Evolutionary conservation across 1,140 invertebrate species (phyloP).

Genomic region (Zaprionus ghesquierei): DNA sequence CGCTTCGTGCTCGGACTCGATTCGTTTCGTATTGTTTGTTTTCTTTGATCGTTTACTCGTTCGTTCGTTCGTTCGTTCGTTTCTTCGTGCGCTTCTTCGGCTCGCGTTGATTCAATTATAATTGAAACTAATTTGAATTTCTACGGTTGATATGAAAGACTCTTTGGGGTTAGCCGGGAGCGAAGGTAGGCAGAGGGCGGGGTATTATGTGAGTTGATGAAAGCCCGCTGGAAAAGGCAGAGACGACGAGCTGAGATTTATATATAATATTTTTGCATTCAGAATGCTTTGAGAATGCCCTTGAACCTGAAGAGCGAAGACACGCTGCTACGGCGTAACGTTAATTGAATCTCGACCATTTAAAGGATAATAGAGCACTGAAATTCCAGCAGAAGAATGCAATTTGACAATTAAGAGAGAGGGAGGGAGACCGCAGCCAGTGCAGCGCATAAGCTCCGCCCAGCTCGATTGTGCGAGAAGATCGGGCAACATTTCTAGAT

Average conservation of each 20-base stretch:
- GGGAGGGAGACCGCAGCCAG: neutral
- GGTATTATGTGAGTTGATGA: slow-evolving; percentile 52
- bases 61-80: slow-evolving; percentile 18
- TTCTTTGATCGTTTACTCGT: slow-evolving; percentile 19
- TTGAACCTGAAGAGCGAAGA: slow-evolving; percentile 71
- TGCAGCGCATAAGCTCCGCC: neutral
- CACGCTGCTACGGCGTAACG: slow-evolving; percentile 8
- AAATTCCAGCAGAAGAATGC: slow-evolving; percentile 12
- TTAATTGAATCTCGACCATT: slow-evolving; percentile 55
- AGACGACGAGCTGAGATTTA: slow-evolving; percentile 13
- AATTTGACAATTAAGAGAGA: neutral
- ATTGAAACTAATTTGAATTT: slow-evolving; percentile 81
- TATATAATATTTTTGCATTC: slow-evolving; percentile 52
- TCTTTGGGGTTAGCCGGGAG: slow-evolving; percentile 2
- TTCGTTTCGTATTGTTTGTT: neutral
- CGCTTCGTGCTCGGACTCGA: neutral
- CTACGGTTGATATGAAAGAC: slow-evolving; percentile 27
- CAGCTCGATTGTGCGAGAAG: neutral
- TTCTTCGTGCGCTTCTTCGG: slow-evolving; percentile 55
- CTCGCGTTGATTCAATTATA: slow-evolving; percentile 80
- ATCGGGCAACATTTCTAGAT: too few relatives aligned
- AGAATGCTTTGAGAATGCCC: slow-evolving; percentile 58
- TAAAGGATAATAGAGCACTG: slow-evolving; percentile 68
- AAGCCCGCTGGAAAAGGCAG: slow-evolving; percentile 17
- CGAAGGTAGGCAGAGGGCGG: neutral